These are phyloP conservation scores for Gambusia holbrooki DNA, from an alignment of 2,113 vertebrate species.

Conservation along the genomic window DNA sequence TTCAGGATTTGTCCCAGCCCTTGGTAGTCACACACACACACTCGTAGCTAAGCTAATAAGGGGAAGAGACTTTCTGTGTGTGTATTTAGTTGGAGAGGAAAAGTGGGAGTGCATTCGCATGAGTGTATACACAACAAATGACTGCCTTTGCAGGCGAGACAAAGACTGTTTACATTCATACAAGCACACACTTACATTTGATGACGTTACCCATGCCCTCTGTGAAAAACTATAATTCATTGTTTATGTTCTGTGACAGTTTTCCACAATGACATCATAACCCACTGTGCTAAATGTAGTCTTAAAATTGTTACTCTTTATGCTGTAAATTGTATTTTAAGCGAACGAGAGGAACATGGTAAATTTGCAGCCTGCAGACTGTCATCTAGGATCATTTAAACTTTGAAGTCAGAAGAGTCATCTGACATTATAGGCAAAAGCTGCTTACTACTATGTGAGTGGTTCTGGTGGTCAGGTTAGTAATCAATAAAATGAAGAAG, in stretches of 20 bases:
- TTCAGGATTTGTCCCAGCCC: conserved; percentile 44
- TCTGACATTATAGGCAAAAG: not conserved
- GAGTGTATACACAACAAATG: conserved; percentile 41
- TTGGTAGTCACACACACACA: conserved; percentile 12
- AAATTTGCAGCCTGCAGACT: not conserved
- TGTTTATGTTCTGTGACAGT: conserved; percentile 38
- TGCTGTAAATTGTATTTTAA: not conserved
- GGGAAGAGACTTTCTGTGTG: conserved; percentile 12
- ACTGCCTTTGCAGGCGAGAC: conserved; percentile 22
- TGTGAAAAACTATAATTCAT: conserved; percentile 20
- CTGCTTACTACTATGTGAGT: no score
- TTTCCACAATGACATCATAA: conserved; percentile 23
- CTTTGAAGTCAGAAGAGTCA: conserved; percentile 28
- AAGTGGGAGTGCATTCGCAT: conserved; percentile 21
- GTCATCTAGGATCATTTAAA: conserved; percentile 24
- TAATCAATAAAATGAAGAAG: no score
- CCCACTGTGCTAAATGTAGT: conserved; percentile 26
- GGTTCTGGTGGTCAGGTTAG: no score
- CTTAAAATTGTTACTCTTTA: conserved; percentile 22
- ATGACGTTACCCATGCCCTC: conserved; percentile 34
- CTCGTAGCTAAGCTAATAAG: conserved; percentile 20
- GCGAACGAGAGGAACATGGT: not conserved
- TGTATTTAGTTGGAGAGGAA: not conserved
- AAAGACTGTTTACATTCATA: conserved; percentile 49
- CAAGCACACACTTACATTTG: conserved; percentile 15